Conservation (phyloP, 1,140 invertebrate species). For the Bombyx mori region ASM3026992v2 NC_085127.1:6761001-6761500, state of each 20-base stretch:
- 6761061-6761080: too few relatives aligned
- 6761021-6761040: too few relatives aligned
- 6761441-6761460: slow-evolving; percentile 21
- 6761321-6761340: slow-evolving; percentile 16
- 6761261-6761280: slow-evolving; percentile 9
- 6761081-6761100: too few relatives aligned
- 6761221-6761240: too few relatives aligned
- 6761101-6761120: too few relatives aligned
- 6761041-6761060: too few relatives aligned
- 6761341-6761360: slow-evolving; percentile 6
- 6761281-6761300: slow-evolving; percentile 13
- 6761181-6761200: too few relatives aligned
- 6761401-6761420: slow-evolving; percentile 20
- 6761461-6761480: slow-evolving; percentile 15
- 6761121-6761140: too few relatives aligned
- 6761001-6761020: too few relatives aligned
- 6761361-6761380: slow-evolving; percentile 12
- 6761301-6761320: slow-evolving; percentile 2
- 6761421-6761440: slow-evolving; percentile 17
- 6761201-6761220: too few relatives aligned
- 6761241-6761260: neutral
- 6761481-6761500: slow-evolving; percentile 10
- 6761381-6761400: slow-evolving; percentile 17
- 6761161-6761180: too few relatives aligned
- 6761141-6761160: too few relatives aligned